A percentile compares a stretch with the other conserved stretches of the same genome.
These are phyloP conservation scores for Zosterops japonicus DNA, from an alignment of 2,113 vertebrate genomes.

Conservation along the genomic window DNA sequence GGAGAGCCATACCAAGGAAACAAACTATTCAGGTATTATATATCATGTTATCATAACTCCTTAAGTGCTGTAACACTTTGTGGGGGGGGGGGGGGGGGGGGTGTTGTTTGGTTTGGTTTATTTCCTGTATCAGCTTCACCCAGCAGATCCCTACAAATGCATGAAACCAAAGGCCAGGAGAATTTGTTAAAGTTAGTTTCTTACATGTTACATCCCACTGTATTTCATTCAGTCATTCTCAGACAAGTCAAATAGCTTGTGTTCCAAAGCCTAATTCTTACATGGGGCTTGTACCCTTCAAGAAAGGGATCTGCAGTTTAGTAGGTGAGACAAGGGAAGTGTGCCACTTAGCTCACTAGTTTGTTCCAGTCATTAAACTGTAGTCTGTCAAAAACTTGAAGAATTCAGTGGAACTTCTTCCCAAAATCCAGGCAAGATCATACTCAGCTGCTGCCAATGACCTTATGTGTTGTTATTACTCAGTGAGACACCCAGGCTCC, in stretches of 20 bases:
- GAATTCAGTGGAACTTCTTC: not conserved
- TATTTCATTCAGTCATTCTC: not conserved
- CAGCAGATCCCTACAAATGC: not conserved
- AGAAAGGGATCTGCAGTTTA: not conserved
- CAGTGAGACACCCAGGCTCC: not conserved
- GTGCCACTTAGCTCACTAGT: not conserved
- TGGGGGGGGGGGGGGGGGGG: too few species aligned
- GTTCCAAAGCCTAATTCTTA: not conserved
- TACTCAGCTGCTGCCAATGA: not conserved
- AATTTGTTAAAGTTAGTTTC: not conserved
- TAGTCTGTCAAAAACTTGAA: not conserved
- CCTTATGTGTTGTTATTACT: not conserved
- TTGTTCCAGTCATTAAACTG: not conserved
- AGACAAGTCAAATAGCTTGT: not conserved
- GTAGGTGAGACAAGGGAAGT: not conserved
- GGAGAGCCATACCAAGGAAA: slow-evolving; percentile 74
- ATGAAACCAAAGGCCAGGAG: not conserved
- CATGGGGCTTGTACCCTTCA: not conserved
- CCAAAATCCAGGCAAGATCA: not conserved
- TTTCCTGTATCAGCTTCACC: not conserved
- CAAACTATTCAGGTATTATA: slow-evolving; percentile 75
- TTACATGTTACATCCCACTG: not conserved
- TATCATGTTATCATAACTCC: not conserved
- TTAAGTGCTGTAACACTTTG: not conserved
- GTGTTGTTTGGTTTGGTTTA: not conserved